Conservation (phyloP, 2,113 vertebrate species). For the Argyrosomus japonicus region DNA sequence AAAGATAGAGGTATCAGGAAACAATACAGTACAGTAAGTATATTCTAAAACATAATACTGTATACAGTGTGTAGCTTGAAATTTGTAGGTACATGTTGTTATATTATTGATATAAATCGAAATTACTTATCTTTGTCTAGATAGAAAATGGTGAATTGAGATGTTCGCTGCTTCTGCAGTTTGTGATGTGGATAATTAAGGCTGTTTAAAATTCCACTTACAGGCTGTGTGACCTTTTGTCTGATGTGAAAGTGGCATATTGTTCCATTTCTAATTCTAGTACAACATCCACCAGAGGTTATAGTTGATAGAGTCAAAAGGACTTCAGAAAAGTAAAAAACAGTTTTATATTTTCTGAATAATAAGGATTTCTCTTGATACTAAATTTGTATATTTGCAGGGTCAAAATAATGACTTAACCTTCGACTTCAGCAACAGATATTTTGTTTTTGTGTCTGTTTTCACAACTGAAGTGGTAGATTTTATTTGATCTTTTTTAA, state of each 20-base stretch:
- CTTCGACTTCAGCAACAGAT: background rate
- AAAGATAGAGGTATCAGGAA: conserved; percentile 3
- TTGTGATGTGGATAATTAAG: background rate
- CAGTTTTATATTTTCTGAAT: background rate
- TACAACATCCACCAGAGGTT: background rate
- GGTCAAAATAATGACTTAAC: background rate
- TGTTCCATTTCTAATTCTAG: background rate
- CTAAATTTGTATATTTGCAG: background rate
- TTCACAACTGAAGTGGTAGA: background rate
- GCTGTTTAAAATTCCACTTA: background rate
- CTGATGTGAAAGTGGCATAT: background rate
- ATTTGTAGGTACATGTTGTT: background rate
- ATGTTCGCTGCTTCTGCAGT: background rate
- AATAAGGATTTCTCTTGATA: background rate
- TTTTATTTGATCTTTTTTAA: background rate
- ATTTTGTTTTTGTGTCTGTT: background rate
- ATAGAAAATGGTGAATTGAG: background rate
- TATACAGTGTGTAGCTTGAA: background rate
- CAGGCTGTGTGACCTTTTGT: conserved; percentile 19
- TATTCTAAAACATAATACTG: background rate
- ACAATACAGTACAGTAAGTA: too few species aligned
- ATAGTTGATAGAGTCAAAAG: background rate
- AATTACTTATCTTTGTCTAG: background rate
- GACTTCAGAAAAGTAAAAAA: background rate
- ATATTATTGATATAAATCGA: background rate